A percentile compares a stretch with the other conserved stretches of the same genome.
Evolutionary conservation across 1,140 invertebrate genomes (phyloP).

Genomic region (Zaprionus davidi): DNA sequence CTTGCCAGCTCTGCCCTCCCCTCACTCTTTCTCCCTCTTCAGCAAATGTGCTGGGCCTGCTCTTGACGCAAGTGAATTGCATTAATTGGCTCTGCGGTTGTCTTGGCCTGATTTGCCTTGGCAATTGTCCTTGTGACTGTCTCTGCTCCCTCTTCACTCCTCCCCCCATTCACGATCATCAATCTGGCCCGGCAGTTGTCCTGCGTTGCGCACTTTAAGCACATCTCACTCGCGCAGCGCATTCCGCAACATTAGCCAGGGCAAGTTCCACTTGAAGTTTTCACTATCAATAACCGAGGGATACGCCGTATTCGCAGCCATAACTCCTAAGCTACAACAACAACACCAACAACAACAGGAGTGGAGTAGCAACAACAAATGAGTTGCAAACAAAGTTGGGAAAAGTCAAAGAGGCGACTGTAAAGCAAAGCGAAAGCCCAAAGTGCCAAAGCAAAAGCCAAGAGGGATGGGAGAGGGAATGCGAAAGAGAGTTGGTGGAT

Average conservation of each 20-base stretch:
- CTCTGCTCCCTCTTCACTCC: background rate
- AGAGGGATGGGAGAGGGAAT: conserved; percentile 16
- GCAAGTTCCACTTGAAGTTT: conserved; percentile 66
- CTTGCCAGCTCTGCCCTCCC: conserved; percentile 5
- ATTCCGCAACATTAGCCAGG: conserved; percentile 73
- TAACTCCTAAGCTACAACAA: conserved; percentile 38
- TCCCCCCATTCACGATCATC: background rate
- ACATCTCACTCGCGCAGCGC: background rate
- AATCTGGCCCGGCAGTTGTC: background rate
- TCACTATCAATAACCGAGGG: conserved; percentile 75
- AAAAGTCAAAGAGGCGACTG: conserved; percentile 51
- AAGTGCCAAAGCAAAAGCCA: conserved; percentile 55
- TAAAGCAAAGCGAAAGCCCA: conserved; percentile 54
- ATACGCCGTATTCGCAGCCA: conserved; percentile 44
- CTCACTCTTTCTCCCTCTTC: background rate
- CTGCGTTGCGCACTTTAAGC: conserved; percentile 18
- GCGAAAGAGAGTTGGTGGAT: background rate
- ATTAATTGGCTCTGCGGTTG: conserved; percentile 38
- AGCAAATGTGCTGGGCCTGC: background rate
- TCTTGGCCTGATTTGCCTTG: conserved; percentile 14
- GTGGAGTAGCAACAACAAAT: conserved; percentile 11
- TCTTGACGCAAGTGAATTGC: conserved; percentile 29
- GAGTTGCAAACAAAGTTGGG: conserved; percentile 51
- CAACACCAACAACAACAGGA: conserved; percentile 7
- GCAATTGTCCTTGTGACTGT: background rate